These are phyloP conservation scores for Drosophila auraria DNA, from an alignment of 1,140 invertebrate species.

Conservation along the genomic window DNA sequence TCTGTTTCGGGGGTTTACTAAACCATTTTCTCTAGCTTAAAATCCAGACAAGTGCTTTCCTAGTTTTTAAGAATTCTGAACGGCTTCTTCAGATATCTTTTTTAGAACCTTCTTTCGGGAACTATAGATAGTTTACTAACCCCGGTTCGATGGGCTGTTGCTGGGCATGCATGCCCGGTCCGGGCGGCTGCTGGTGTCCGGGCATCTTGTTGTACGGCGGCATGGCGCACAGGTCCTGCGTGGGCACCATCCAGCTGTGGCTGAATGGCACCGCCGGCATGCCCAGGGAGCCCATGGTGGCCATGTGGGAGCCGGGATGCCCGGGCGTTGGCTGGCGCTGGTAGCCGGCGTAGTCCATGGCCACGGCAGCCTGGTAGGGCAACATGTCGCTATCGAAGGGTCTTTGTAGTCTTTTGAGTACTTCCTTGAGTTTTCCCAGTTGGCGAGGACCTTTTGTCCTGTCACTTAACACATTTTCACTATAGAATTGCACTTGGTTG, in stretches of 20 bases:
- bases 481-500: slow-evolving; percentile 59
- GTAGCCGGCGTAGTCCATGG: slow-evolving; percentile 95
- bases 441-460: slow-evolving; percentile 14
- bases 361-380: slow-evolving; percentile 93
- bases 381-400: slow-evolving; percentile 87
- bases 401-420: neutral
- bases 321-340: slow-evolving; percentile 90
- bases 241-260: slow-evolving; percentile 96
- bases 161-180: slow-evolving; percentile 86
- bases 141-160: slow-evolving; percentile 95
- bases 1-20: too few species aligned
- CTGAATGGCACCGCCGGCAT: slow-evolving; percentile 90
- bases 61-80: neutral
- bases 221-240: slow-evolving; percentile 92
- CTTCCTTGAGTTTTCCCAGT: slow-evolving; percentile 3
- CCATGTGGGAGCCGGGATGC: slow-evolving; percentile 85
- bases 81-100: slow-evolving; percentile 67
- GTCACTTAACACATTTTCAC: slow-evolving; percentile 59
- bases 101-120: too few species aligned
- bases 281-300: slow-evolving; percentile 87
- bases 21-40: too few species aligned
- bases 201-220: slow-evolving; percentile 91
- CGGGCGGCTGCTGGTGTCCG: slow-evolving; percentile 85
- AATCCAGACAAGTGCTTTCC: too few species aligned
- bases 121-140: slow-evolving; percentile 87